Conservation (phyloP, 1,140 invertebrate genomes). For the Anadara kagoshimensis region DNA sequence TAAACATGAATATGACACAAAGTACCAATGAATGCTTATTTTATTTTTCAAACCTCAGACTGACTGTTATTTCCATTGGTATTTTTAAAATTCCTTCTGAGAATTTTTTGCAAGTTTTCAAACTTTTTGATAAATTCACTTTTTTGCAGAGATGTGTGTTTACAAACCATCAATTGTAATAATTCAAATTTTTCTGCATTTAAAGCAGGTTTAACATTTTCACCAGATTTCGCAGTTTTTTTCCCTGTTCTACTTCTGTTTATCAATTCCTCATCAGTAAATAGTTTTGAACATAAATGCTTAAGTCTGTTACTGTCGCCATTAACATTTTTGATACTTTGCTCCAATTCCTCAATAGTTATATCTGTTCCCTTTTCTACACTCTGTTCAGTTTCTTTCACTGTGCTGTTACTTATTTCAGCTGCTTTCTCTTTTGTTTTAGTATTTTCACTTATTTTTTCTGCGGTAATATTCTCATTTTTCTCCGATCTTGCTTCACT, state of each 20-base stretch:
- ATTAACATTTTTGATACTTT: conserved; percentile 13
- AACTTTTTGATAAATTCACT: no score
- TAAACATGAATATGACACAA: conserved; percentile 1
- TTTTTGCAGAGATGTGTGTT: no score
- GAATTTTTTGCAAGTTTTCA: background rate
- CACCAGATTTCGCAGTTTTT: background rate
- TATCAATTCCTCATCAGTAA: conserved; percentile 7
- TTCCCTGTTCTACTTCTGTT: conserved; percentile 10
- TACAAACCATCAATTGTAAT: conserved; percentile 7
- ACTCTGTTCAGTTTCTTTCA: conserved; percentile 11
- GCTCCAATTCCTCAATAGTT: conserved; percentile 6
- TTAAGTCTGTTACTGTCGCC: conserved; percentile 12
- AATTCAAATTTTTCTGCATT: conserved; percentile 13
- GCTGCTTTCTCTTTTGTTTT: conserved; percentile 6
- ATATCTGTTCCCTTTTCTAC: conserved; percentile 13
- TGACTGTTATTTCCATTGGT: conserved; percentile 1
- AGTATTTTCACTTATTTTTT: conserved; percentile 9
- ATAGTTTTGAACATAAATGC: conserved; percentile 10
- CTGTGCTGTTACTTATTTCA: conserved; percentile 7
- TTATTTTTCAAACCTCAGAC: no score
- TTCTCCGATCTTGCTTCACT: conserved; percentile 8
- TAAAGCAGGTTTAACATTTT: conserved; percentile 16
- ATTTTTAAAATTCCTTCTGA: conserved; percentile 7
- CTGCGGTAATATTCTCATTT: conserved; percentile 8
- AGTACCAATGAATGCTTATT: no score